Evolutionary conservation across 1,140 invertebrate species (phyloP).

Genomic region (Eurytemora carolleeae): DNA sequence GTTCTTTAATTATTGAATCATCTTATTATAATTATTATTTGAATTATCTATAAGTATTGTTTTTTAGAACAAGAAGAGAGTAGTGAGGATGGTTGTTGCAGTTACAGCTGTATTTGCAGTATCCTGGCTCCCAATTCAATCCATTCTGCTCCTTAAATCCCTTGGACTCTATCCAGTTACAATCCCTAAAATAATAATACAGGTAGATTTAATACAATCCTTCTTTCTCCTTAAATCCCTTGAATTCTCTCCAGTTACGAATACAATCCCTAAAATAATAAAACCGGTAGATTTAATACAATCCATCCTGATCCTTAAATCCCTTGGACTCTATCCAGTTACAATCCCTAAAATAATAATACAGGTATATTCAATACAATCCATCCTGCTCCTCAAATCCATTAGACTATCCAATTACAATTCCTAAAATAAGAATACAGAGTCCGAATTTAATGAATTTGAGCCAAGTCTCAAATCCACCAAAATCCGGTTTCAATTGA

Average conservation of each 20-base stretch:
- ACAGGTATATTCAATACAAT: no score
- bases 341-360: conserved; percentile 21
- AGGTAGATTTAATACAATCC: no score
- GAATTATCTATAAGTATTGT: no score
- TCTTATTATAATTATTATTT: no score
- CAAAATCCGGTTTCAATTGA: no score
- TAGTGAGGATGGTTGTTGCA: conserved; percentile 77
- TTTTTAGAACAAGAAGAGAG: conserved; percentile 70
- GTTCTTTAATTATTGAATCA: no score
- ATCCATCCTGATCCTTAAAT: conserved; percentile 54
- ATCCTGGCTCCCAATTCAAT: conserved; percentile 85
- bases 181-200: conserved; percentile 12
- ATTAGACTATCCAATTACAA: no score
- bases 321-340: conserved; percentile 43
- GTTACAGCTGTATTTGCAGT: conserved; percentile 84
- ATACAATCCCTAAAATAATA: conserved; percentile 82
- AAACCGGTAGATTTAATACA: conserved; percentile 89
- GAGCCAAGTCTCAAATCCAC: no score
- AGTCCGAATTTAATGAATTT: no score
- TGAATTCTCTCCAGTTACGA: no score
- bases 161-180: conserved; percentile 43
- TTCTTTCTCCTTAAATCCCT: no score
- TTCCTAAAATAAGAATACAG: conserved; percentile 80
- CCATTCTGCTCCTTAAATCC: conserved; percentile 55
- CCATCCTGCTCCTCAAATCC: no score